Conservation (phyloP, 2,797 vertebrate species). For the Pyrrhura leucotis region DNA sequence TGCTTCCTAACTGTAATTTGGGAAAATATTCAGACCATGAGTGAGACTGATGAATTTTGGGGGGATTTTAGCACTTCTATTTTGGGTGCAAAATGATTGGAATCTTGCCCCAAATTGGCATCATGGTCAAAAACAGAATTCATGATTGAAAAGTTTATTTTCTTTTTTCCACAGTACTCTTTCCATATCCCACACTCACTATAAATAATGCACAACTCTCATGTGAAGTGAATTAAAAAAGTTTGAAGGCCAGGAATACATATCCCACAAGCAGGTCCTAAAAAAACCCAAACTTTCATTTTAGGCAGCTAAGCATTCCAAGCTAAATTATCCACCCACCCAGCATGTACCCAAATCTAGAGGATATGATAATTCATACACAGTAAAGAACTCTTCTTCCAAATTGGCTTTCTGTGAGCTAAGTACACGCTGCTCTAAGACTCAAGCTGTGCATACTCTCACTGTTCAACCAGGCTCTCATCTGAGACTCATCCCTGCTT, state of each 20-base stretch:
- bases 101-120: conserved; percentile 12
- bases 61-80: conserved; percentile 41
- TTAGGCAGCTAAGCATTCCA: neutral
- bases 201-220: conserved; percentile 48
- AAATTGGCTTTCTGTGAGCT: neutral
- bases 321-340: neutral
- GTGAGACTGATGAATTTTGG: conserved; percentile 37
- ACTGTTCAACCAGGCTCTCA: neutral
- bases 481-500: neutral
- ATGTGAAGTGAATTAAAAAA: conserved; percentile 26
- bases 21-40: conserved; percentile 31
- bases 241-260: conserved; percentile 6
- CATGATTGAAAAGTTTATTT: conserved; percentile 25
- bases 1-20: neutral
- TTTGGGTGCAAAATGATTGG: conserved; percentile 1
- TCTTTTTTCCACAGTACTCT: conserved; percentile 14
- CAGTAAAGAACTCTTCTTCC: neutral
- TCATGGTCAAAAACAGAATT: conserved; percentile 24
- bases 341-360: neutral
- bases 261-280: neutral
- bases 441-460: neutral
- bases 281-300: neutral
- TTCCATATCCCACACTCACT: conserved; percentile 38
- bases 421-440: neutral
- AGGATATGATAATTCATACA: neutral